Evolutionary conservation across 2,888 invertebrate genomes (phyloP), one percentile per base, ranked within the genome.

Genomic region (Apamea anceps): DNA sequence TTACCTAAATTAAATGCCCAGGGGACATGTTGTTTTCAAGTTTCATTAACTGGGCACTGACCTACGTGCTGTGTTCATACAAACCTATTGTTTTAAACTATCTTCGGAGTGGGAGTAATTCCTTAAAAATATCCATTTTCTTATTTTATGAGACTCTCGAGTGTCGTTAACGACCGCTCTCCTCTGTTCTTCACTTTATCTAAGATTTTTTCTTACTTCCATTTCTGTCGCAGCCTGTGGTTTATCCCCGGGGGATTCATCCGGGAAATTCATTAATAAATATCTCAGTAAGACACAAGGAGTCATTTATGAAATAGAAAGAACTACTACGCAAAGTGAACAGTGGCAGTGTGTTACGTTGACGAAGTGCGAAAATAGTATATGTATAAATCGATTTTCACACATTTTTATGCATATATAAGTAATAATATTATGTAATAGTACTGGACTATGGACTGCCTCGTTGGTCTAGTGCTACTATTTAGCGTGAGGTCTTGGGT

Each of bases 191-290:
- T 90, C 91, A 91, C 90, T 93, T 92, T 93, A 89, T 93, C 90
- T 91, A 90, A 88, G 90, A 88, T 91, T 93, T 94, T 93, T 94
- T 93, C 91, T 90, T 91, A 88, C 91, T 93, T 93, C 93, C 91
- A 94, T 94, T 94, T 93, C n/a, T 91, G 92, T 93, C 92, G 86
- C 91, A 84, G 88, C 77, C 90, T 88, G 91, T 89, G 91, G 92
- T 91, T 91, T 86, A 83, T 91, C 91, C 88, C 90, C 48, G 21
- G 87, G 89, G 93, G 89, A 90, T 91, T 85, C 80, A 88, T 89
- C 88, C 87, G 86, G 86, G 87, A 91, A 92, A 93, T 91, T 94
- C 91, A 94, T 94, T 93, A 93, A 93, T 93, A 93, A 93, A 93
- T 93, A 95, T 92, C 90, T 89, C 86, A 87, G 89, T 82, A 81